Evolutionary conservation across 2,113 vertebrate genomes (phyloP), one percentile per base, ranked within the genome.

Genomic region (Neodontobutis hainanensis): DNA sequence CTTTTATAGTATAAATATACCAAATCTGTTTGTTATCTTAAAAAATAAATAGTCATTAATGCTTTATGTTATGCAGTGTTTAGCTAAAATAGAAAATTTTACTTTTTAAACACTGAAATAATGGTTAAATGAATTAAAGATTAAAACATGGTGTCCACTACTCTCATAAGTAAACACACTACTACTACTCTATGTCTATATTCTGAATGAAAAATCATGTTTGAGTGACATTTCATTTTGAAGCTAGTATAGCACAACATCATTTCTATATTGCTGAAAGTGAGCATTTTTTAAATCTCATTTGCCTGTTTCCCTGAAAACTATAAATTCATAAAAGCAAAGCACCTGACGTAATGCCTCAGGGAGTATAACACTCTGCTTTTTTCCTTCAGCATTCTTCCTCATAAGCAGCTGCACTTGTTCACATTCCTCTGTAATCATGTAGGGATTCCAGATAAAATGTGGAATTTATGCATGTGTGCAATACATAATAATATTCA

Each of bases 1-100:
- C 27, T 53, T 73, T 52, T 75, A 47, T 68, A 36, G 35, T 73
- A 71, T 77, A 81, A 78, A 81, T 65, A 59, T 51, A 40, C 53
- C 12, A n/a, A 52, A 76, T 60, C 53, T 55, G 65, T 63, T 42
- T 19, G 15, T 40, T 55, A 38, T 19, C 14, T 27, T 0, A n/a
- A 9, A 8, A 38, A 38, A 74, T 49, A 73, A 56, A 63, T 5
- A 6, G 2, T 40, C 38, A 1, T 40, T 3, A 40, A 40, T 40
- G 19, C 19, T 40, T 40, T 40, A 5, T 40, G 8, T 5, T 38
- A 6, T 38, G 36, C 36, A 40, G 38, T 40, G 5, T 6, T 40
- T 40, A 6, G 38, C 38, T 6, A 8, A 40, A 27, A 27, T 27
- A 27, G 19, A 27, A 27, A 27, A 27, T 27, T 27, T 27, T 2